phyloP scores from a whole-genome alignment of 2,113 vertebrate species.

The Cettia cetti region DNA sequence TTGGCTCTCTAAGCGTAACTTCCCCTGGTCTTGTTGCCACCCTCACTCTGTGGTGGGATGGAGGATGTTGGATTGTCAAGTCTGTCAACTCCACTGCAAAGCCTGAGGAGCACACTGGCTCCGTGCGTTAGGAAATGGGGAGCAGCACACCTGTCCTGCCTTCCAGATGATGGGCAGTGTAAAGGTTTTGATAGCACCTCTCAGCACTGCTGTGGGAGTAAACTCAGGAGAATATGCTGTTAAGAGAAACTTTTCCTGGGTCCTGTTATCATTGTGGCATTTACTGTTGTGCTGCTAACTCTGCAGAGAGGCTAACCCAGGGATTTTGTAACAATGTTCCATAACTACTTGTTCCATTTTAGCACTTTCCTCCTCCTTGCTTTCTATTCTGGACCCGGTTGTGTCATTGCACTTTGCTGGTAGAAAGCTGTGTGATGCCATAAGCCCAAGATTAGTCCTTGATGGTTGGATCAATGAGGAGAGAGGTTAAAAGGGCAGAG shows the following conservation, averaged over 20 bases:
- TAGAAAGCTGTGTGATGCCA: background rate
- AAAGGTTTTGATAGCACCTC: fast-evolving
- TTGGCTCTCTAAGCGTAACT: conserved; percentile 61
- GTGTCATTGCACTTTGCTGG: background rate
- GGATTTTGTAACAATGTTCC: background rate
- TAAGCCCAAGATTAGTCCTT: background rate
- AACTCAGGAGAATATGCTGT: background rate
- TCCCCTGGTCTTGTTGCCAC: conserved; percentile 13
- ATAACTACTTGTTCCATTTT: background rate
- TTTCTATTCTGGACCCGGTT: background rate
- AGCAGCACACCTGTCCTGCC: background rate
- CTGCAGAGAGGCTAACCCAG: background rate
- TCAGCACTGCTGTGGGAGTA: fast-evolving
- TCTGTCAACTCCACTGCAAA: background rate
- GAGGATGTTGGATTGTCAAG: background rate
- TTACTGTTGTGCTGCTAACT: background rate
- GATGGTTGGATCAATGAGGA: background rate
- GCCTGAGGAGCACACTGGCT: fast-evolving
- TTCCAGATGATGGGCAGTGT: background rate
- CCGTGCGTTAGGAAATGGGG: background rate
- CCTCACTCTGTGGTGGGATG: background rate
- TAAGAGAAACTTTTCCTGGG: background rate
- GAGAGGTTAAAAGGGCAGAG: background rate
- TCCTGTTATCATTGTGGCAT: background rate
- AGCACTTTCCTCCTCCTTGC: background rate